Percentiles rank a stretch among this genome's conserved stretches.
Conservation (phyloP, 2,113 vertebrate species). For the Dromaius novaehollandiae region DNA sequence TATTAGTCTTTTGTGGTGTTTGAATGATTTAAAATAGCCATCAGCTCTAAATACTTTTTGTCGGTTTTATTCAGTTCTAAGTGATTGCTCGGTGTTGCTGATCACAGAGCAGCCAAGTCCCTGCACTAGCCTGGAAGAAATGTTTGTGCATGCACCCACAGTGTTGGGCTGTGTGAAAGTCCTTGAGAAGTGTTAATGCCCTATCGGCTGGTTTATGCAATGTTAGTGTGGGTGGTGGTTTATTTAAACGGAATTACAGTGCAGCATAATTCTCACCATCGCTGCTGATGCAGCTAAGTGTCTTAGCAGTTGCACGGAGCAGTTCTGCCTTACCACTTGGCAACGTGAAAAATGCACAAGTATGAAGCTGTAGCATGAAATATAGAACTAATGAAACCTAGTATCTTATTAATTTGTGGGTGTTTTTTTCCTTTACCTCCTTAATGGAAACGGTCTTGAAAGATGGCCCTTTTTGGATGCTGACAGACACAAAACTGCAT, state of each 20-base stretch:
- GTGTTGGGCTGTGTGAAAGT: not conserved
- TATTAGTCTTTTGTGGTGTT: not conserved
- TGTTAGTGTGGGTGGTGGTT: not conserved
- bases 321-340: not conserved
- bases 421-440: not conserved
- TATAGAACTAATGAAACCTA: not conserved
- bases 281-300: not conserved
- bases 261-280: not conserved
- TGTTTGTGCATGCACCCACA: not conserved
- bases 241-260: not conserved
- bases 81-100: not conserved
- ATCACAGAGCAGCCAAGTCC: accelerated
- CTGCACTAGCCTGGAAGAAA: not conserved
- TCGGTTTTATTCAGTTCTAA: not conserved
- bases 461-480: not conserved
- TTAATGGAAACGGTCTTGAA: not conserved
- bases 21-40: accelerated
- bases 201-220: not conserved
- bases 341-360: not conserved
- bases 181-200: not conserved
- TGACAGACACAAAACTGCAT: not conserved
- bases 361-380: not conserved
- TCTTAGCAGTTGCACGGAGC: not conserved
- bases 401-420: not conserved
- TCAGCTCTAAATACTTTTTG: not conserved